phyloP scores from a whole-genome alignment of 2,797 vertebrate species.

The Danio jaintianensis region DNA sequence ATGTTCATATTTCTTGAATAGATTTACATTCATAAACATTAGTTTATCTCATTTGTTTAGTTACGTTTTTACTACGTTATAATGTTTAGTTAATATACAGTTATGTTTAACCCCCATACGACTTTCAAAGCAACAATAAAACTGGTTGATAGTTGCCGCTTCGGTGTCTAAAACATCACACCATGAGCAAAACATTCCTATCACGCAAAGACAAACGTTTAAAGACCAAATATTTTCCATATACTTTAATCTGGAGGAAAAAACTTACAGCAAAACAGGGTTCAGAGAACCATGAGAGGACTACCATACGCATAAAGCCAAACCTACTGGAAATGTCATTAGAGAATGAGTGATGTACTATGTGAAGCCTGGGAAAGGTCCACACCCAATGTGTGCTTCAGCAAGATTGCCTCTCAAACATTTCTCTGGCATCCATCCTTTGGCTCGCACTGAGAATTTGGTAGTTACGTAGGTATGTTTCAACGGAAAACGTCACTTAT shows the following conservation, averaged over 20 bases:
- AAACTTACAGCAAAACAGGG: neutral
- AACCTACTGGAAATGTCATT: neutral
- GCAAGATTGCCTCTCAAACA: slow-evolving; percentile 25
- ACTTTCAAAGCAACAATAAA: no score
- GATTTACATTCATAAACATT: no score
- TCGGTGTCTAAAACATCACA: no score
- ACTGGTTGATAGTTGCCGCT: no score
- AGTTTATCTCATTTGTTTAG: no score
- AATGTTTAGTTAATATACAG: no score
- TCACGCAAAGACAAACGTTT: neutral
- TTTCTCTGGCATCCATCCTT: slow-evolving; percentile 3
- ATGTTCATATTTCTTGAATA: neutral
- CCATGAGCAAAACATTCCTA: neutral
- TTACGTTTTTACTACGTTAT: no score
- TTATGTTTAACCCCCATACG: no score
- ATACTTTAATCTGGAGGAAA: neutral
- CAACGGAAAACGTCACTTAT: neutral
- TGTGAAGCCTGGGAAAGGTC: slow-evolving; percentile 2
- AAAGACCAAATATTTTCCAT: neutral
- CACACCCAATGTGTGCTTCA: slow-evolving; percentile 17
- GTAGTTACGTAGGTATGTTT: neutral
- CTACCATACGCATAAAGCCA: neutral
- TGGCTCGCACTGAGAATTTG: neutral
- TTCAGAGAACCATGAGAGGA: neutral
- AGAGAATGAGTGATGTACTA: slow-evolving; percentile 1